These are phyloP conservation scores for Takifugu rubripes DNA, from an alignment of 2,797 vertebrate species.

Conservation along the genomic window DNA sequence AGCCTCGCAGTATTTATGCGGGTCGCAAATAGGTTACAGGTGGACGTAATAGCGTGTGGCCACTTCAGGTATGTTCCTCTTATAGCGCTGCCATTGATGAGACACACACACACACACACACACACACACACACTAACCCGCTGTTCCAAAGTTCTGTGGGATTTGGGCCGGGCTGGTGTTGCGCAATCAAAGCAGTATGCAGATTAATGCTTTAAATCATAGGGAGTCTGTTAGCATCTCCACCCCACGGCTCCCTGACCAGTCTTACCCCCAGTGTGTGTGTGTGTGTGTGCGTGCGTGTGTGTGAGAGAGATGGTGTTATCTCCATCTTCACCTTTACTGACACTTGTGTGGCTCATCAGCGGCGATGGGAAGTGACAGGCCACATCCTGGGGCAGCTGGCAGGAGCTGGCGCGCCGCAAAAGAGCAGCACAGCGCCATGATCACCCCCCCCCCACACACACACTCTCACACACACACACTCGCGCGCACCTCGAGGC, in stretches of 20 bases:
- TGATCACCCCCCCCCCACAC: conserved; percentile 73
- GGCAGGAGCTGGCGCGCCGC: conserved; percentile 83
- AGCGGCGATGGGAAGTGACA: conserved; percentile 96
- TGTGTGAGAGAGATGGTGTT: conserved; percentile 26
- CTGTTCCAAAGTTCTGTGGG: conserved; percentile 7
- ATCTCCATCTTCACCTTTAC: conserved; percentile 93
- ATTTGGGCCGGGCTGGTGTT: background rate
- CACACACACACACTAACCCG: conserved; percentile 4
- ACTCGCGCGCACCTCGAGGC: conserved; percentile 30
- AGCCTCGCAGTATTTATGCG: background rate
- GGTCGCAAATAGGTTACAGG: conserved; percentile 37
- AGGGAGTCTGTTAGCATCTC: background rate
- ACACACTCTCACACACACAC: conserved; percentile 31
- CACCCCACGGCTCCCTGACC: conserved; percentile 10
- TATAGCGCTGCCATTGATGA: conserved; percentile 25
- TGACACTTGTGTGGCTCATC: conserved; percentile 93
- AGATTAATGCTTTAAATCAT: background rate
- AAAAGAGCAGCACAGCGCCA: conserved; percentile 87
- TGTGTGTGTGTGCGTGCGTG: conserved; percentile 2
- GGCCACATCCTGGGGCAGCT: conserved; percentile 94
- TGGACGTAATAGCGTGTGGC: conserved; percentile 22
- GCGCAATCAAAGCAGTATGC: background rate
- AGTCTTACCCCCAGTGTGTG: background rate
- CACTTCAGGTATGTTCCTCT: conserved; percentile 6
- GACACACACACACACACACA: conserved; percentile 23